Percentiles rank a stretch among this genome's conserved stretches.
Evolutionary conservation across 2,113 vertebrate species (phyloP).

Genomic region (Oryzias javanicus): DNA sequence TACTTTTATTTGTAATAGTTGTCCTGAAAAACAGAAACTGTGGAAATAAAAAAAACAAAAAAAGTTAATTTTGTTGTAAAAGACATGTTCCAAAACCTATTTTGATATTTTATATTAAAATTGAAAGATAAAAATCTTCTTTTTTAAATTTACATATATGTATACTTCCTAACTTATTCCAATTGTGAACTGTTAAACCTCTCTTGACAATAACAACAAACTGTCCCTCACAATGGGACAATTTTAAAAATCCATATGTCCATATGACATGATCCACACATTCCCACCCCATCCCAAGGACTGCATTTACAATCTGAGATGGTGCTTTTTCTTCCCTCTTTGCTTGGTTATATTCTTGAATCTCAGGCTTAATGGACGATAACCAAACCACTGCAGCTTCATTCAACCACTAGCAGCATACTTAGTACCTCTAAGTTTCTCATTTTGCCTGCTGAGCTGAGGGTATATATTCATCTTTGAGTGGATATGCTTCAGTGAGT

Average conservation of each 20-base stretch:
- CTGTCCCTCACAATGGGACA: background rate
- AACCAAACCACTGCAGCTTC: constrained; percentile 24
- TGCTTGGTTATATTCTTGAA: constrained; percentile 22
- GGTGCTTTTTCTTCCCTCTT: constrained; percentile 21
- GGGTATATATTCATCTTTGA: constrained; percentile 18
- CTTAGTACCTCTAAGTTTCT: constrained; percentile 28
- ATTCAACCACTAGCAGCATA: constrained; percentile 24
- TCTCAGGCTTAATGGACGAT: constrained; percentile 42
- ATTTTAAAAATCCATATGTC: constrained; percentile 1
- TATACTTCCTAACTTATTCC: no score
- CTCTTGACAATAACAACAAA: background rate
- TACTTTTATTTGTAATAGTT: no score
- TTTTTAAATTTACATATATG: no score
- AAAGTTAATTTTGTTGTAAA: no score
- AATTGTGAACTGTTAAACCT: no score
- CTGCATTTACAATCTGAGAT: constrained; percentile 36
- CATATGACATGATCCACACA: background rate
- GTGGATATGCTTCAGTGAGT: constrained; percentile 13
- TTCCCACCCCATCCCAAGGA: background rate
- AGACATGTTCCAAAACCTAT: no score
- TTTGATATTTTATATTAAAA: no score
- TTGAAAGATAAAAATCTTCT: no score
- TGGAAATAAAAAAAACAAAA: no score
- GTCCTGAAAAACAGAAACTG: no score
- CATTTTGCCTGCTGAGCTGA: constrained; percentile 32